These are phyloP conservation scores for Heliangelus exortis DNA, from an alignment of 2,797 vertebrate genomes.

Conservation along the genomic window DNA sequence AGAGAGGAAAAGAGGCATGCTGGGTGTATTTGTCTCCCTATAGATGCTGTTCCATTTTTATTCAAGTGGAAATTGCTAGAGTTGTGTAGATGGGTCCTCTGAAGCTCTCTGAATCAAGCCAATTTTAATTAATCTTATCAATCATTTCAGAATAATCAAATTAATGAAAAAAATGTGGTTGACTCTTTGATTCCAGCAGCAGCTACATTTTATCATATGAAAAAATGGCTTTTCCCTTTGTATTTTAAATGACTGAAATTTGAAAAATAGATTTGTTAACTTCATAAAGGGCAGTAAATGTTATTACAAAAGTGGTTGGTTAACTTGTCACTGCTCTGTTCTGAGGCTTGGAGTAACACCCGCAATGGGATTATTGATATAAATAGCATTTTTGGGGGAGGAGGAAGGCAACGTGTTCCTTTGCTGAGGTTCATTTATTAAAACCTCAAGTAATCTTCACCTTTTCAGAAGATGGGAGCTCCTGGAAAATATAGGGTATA, in stretches of 20 bases:
- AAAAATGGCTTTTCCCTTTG: slow-evolving; percentile 73
- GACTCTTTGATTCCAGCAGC: slow-evolving; percentile 69
- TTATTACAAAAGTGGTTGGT: slow-evolving; percentile 77
- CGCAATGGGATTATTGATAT: slow-evolving; percentile 71
- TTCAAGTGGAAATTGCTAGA: slow-evolving; percentile 67
- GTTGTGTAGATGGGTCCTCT: slow-evolving; percentile 62
- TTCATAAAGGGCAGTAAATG: slow-evolving; percentile 79
- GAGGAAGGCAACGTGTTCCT: slow-evolving; percentile 63
- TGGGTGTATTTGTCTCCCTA: slow-evolving; percentile 66
- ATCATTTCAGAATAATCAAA: slow-evolving; percentile 77
- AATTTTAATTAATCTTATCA: slow-evolving; percentile 79
- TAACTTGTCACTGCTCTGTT: slow-evolving; percentile 79
- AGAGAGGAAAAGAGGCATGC: slow-evolving; percentile 54
- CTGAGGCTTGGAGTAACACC: slow-evolving; percentile 65
- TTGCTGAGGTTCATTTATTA: slow-evolving; percentile 70
- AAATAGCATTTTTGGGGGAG: slow-evolving; percentile 68
- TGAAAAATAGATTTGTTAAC: slow-evolving; percentile 81
- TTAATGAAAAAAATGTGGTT: slow-evolving; percentile 75
- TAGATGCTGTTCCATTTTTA: slow-evolving; percentile 68
- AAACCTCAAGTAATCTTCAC: slow-evolving; percentile 65
- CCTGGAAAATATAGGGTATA: slow-evolving; percentile 57
- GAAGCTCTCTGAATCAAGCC: slow-evolving; percentile 74
- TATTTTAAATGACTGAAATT: slow-evolving; percentile 79
- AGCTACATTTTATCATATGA: slow-evolving; percentile 76
- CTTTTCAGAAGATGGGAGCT: slow-evolving; percentile 25